Conservation (phyloP, 2,113 vertebrate species). For the Paradoxurus hermaphroditus region DNA sequence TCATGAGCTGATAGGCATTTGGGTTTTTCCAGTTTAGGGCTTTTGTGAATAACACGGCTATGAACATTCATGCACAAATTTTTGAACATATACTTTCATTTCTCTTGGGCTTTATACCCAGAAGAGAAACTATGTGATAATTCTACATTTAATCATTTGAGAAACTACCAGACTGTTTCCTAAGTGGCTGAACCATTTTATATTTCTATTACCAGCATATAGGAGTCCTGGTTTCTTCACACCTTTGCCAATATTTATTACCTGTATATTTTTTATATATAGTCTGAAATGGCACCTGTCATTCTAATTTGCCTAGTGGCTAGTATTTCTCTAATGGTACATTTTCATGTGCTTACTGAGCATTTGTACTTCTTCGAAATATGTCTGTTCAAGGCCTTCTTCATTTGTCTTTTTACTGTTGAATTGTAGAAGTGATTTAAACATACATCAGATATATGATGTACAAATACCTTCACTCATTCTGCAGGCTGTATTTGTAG, state of each 20-base stretch:
- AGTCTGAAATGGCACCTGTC: background rate
- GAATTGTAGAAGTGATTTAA: background rate
- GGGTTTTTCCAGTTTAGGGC: background rate
- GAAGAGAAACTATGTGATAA: background rate
- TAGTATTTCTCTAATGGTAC: background rate
- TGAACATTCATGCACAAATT: background rate
- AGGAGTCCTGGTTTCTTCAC: background rate
- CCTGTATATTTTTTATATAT: background rate
- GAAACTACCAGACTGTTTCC: background rate
- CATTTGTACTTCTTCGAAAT: background rate
- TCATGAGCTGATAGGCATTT: background rate
- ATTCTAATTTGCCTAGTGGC: background rate
- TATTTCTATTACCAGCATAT: background rate
- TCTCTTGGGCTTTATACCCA: background rate
- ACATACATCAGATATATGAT: background rate
- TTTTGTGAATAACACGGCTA: background rate
- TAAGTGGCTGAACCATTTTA: background rate
- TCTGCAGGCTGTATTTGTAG: background rate
- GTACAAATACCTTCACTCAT: background rate
- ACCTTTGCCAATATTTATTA: background rate
- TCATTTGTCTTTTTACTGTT: background rate
- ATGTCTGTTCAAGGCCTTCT: background rate
- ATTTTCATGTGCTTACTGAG: background rate
- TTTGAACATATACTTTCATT: background rate
- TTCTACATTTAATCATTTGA: background rate